phyloP scores from a whole-genome alignment of 1,140 invertebrate genomes.

The Trypoxylus dichotomus region DNA sequence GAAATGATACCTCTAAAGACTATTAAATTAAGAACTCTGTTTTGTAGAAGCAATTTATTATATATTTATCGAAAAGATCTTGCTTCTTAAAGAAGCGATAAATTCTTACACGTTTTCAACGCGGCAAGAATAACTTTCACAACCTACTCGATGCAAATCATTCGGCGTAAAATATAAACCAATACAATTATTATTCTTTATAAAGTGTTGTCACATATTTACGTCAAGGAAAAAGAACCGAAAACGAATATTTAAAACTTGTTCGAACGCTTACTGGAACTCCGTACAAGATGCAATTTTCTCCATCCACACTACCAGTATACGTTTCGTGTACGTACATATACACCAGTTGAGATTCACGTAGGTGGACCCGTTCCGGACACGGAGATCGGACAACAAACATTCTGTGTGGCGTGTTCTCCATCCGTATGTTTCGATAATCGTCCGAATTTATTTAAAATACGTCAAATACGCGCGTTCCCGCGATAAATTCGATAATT shows the following conservation, averaged over 20 bases:
- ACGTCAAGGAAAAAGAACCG: neutral
- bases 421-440: constrained; percentile 5
- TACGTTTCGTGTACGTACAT: neutral
- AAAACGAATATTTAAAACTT: constrained; percentile 2
- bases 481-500: neutral
- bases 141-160: neutral
- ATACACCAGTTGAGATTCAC: constrained; percentile 5
- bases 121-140: neutral
- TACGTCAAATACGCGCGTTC: neutral
- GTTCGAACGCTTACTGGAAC: neutral
- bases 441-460: constrained; percentile 20
- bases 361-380: constrained; percentile 21
- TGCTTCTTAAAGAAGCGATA: neutral
- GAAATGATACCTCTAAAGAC: no score
- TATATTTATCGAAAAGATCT: no score
- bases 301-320: neutral
- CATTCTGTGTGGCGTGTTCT: neutral
- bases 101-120: neutral
- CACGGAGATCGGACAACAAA: neutral
- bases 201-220: constrained; percentile 12
- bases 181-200: neutral
- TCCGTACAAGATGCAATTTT: neutral
- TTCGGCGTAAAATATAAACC: neutral
- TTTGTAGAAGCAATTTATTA: no score
- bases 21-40: no score